Percentiles rank a stretch among this genome's conserved stretches.
Conservation (phyloP, 2,797 vertebrate species). For the Arrhamphus sclerolepis region DNA sequence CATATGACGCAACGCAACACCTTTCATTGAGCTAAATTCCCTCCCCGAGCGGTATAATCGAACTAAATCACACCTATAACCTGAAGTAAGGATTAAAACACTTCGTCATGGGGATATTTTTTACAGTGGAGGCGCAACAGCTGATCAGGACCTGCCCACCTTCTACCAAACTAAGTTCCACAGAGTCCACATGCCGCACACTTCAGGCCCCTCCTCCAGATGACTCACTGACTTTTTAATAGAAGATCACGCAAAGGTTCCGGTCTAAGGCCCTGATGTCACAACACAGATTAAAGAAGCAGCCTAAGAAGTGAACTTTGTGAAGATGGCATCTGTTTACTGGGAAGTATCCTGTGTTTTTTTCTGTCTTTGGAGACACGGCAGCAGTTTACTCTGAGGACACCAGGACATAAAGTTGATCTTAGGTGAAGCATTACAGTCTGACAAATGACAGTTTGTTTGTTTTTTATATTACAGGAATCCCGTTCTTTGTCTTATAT, state of each 20-base stretch:
- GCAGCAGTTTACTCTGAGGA: too few species aligned
- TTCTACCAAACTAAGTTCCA: slow-evolving; percentile 67
- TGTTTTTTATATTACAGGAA: too few species aligned
- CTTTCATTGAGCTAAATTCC: rapidly evolving
- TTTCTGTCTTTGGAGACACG: neutral
- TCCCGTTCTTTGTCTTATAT: too few species aligned
- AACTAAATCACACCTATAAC: rapidly evolving
- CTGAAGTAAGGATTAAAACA: neutral
- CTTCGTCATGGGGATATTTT: slow-evolving; percentile 15
- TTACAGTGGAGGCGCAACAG: slow-evolving; percentile 69
- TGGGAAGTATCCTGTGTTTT: too few species aligned
- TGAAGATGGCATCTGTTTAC: slow-evolving; percentile 1
- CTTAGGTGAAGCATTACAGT: too few species aligned
- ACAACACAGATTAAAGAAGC: slow-evolving; percentile 57
- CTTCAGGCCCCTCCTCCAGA: slow-evolving; percentile 30
- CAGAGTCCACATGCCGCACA: slow-evolving; percentile 37
- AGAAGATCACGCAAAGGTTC: slow-evolving; percentile 67
- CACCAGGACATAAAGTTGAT: too few species aligned
- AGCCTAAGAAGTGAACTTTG: slow-evolving; percentile 29
- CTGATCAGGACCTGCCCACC: slow-evolving; percentile 70
- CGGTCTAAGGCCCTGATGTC: slow-evolving; percentile 68
- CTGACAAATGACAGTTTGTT: too few species aligned
- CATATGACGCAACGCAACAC: rapidly evolving
- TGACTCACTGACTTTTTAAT: slow-evolving; percentile 79
- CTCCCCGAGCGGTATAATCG: rapidly evolving